Percentiles rank a stretch among this genome's conserved stretches.
These are phyloP conservation scores for Disparrhopalites patrizii DNA, from an alignment of 2,888 invertebrate species.

Conservation along the genomic window DNA sequence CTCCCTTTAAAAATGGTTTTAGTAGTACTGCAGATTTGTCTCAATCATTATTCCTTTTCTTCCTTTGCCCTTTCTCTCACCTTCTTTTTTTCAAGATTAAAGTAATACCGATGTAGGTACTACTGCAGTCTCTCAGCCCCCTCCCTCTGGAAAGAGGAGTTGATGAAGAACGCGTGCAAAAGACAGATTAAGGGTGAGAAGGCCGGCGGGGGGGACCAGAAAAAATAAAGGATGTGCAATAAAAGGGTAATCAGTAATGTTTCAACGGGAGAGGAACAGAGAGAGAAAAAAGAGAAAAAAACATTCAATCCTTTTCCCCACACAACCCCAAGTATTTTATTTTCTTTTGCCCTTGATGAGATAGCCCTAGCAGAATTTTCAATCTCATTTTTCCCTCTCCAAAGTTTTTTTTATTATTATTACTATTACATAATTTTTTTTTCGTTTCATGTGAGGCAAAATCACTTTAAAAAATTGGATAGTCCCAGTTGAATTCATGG, in stretches of 20 bases:
- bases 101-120: no score
- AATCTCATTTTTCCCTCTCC: slow-evolving; percentile 27
- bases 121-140: no score
- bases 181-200: slow-evolving; percentile 24
- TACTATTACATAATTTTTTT: slow-evolving; percentile 28
- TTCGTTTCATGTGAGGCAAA: slow-evolving; percentile 22
- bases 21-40: no score
- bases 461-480: slow-evolving; percentile 44
- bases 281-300: background rate
- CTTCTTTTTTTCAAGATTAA: no score
- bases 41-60: no score
- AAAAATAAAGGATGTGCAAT: slow-evolving; percentile 27
- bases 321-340: background rate
- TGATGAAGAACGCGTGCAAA: slow-evolving; percentile 18
- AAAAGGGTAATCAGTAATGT: slow-evolving; percentile 26
- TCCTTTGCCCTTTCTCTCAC: no score
- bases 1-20: no score
- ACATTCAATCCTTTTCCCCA: background rate
- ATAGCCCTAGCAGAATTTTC: slow-evolving; percentile 25
- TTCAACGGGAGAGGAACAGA: background rate
- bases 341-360: slow-evolving; percentile 11
- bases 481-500: background rate
- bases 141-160: background rate
- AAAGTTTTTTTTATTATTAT: no score
- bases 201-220: no score